Conservation (phyloP, 2,888 invertebrate genomes). For the Nomada ferruginata region DNA sequence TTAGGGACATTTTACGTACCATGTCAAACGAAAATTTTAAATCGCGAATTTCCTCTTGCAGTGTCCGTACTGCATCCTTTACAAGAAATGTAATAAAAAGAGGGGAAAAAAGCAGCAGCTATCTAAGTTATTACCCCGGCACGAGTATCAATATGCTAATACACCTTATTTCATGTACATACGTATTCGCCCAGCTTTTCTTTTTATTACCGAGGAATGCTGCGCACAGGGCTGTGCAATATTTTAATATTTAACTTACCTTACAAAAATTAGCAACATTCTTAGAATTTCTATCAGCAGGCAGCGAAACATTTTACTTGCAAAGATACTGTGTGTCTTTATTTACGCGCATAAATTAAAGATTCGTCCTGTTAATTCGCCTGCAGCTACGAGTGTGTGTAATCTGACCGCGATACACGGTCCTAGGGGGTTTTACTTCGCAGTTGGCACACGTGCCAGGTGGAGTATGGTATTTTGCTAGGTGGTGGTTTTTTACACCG, state of each 20-base stretch:
- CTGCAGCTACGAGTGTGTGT: constrained; percentile 41
- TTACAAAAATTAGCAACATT: no score
- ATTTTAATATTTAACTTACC: no score
- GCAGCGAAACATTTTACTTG: neutral
- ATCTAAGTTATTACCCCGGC: neutral
- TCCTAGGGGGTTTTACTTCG: constrained; percentile 72
- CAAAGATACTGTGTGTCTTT: neutral
- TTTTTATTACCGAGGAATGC: no score
- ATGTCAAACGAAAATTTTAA: neutral
- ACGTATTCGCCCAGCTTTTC: no score
- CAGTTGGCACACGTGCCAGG: constrained; percentile 79
- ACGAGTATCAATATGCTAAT: no score
- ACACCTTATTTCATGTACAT: no score
- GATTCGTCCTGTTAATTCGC: constrained; percentile 65
- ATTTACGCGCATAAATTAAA: neutral
- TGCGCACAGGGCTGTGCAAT: no score
- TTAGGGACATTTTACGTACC: no score
- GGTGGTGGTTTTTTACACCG: constrained; percentile 70
- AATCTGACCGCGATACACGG: constrained; percentile 63
- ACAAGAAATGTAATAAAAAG: neutral
- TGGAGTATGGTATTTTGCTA: constrained; percentile 73
- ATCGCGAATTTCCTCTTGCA: neutral
- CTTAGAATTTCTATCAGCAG: no score
- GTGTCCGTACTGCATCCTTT: neutral
- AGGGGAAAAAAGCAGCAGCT: neutral